Evolutionary conservation across 2,888 invertebrate genomes (phyloP).

Genomic region (Pasiphila rectangulata): DNA sequence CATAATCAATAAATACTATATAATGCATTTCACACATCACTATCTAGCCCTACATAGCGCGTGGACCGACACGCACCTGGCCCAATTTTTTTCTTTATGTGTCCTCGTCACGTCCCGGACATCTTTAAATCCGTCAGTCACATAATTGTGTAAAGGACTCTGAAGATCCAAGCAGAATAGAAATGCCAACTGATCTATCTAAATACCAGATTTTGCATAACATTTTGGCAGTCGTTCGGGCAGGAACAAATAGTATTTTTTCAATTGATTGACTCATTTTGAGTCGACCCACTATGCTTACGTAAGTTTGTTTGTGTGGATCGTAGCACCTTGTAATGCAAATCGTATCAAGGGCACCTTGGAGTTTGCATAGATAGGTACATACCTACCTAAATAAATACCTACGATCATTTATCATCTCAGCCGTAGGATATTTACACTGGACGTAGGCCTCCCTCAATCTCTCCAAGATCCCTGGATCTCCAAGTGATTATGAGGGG

Average conservation of each 20-base stretch:
- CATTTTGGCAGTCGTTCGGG: slow-evolving; percentile 45
- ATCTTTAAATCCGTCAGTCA: background rate
- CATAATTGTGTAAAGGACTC: too few relatives aligned
- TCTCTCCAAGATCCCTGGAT: too few relatives aligned
- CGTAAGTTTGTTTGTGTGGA: slow-evolving; percentile 41
- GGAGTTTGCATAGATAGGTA: slow-evolving; percentile 13
- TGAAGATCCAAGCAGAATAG: slow-evolving; percentile 37
- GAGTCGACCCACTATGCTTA: slow-evolving; percentile 42
- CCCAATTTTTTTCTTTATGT: too few relatives aligned
- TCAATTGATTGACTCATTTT: slow-evolving; percentile 48
- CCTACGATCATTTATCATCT: too few relatives aligned
- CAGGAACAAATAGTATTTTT: slow-evolving; percentile 41
- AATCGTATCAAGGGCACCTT: slow-evolving; percentile 20
- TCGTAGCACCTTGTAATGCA: slow-evolving; percentile 27
- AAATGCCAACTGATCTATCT: slow-evolving; percentile 39
- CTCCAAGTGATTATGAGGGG: too few relatives aligned
- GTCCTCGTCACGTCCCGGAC: slow-evolving; percentile 5
- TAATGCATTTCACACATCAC: too few relatives aligned
- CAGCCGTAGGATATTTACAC: too few relatives aligned
- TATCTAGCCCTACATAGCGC: too few relatives aligned
- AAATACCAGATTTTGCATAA: slow-evolving; percentile 66
- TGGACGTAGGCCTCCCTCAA: too few relatives aligned
- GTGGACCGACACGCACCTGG: too few relatives aligned
- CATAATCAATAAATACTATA: too few relatives aligned
- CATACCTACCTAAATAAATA: slow-evolving; percentile 5